Base-by-base conservation (phyloP, 53 echinoderm and acorn worm species). In the Holothuria scabra region DNA sequence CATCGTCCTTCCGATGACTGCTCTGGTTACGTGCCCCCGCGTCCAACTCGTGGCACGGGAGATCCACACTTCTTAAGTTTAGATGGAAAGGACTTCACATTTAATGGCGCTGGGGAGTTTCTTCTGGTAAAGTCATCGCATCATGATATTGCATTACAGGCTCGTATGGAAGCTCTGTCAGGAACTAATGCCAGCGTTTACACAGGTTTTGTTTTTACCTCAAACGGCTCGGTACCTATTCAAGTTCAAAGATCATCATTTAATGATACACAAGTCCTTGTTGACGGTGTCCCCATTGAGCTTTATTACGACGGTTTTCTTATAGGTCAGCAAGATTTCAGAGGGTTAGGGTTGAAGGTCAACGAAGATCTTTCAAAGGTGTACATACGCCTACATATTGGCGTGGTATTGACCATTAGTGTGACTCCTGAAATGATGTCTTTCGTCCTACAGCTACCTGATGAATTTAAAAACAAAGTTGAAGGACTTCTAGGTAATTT, bases 91-190 rank as follows among this genome's bases (percentile, higher is more conserved):
- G 72, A 83, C 38, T 87, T 87, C 24, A 90, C 91, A 7, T 90
- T 90, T 65, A 90, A 90, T 32, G 91, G 91, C 56, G 91, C 87
- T 20, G 91, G 87, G 4, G 91, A 90, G 60, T 90, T 90, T 74
- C 84, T 87, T 62, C 74, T 90, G 25, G 76, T 79, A 22, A 87
- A 65, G 10, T 87, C 91, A 1, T 23, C 35, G 6, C 46, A 87
- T 14, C 69, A 87, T 64, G 84, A 84, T 69, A 22, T 87, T 4
- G 67, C 66, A 19, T 87, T 90, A 56, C 91, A 90, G 83, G 84
- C 79, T 46, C 85, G 91, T 19, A 90, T 90, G 91, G 91, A 90
- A 65, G 64, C 33, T 23, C 70, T 74, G 46, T 60, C 76, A 5
- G 83, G 74, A 62, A 90, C 87, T 6, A 41, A 84, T 32, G 91